phyloP scores from a whole-genome alignment of 1,140 invertebrate species.

The Calephelis nemesis region DNA sequence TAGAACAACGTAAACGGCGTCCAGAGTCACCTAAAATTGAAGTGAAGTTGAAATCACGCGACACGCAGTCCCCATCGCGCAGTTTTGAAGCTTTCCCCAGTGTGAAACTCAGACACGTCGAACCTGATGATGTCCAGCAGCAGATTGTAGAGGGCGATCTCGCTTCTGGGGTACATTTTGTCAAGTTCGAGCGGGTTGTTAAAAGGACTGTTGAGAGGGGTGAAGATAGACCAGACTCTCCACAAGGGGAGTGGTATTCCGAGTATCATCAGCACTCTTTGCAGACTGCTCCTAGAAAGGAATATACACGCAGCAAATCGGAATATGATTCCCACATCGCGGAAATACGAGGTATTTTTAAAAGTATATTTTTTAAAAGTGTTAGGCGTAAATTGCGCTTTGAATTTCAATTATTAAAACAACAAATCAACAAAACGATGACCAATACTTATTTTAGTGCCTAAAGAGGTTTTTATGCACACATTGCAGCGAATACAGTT shows the following conservation, averaged over 20 bases:
- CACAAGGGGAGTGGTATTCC: slow-evolving; percentile 74
- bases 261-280: slow-evolving; percentile 70
- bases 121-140: slow-evolving; percentile 63
- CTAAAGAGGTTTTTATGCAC: too few species aligned
- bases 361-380: not conserved
- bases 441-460: too few species aligned
- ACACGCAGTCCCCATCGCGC: slow-evolving; percentile 69
- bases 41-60: slow-evolving; percentile 80
- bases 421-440: too few species aligned
- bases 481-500: too few species aligned
- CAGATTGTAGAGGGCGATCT: slow-evolving; percentile 83
- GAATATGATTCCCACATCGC: slow-evolving; percentile 93
- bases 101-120: slow-evolving; percentile 63
- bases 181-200: slow-evolving; percentile 85
- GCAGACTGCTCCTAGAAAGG: slow-evolving; percentile 80
- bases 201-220: slow-evolving; percentile 67
- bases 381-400: too few species aligned
- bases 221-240: slow-evolving; percentile 80
- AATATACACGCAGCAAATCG: slow-evolving; percentile 85
- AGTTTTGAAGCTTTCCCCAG: slow-evolving; percentile 60
- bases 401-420: too few species aligned
- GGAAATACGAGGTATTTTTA: slow-evolving; percentile 87
- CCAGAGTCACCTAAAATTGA: slow-evolving; percentile 78
- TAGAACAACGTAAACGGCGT: slow-evolving; percentile 80
- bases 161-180: slow-evolving; percentile 80